Conservation (phyloP, 2,888 invertebrate genomes). For the Caenorhabditis sp. region DNA sequence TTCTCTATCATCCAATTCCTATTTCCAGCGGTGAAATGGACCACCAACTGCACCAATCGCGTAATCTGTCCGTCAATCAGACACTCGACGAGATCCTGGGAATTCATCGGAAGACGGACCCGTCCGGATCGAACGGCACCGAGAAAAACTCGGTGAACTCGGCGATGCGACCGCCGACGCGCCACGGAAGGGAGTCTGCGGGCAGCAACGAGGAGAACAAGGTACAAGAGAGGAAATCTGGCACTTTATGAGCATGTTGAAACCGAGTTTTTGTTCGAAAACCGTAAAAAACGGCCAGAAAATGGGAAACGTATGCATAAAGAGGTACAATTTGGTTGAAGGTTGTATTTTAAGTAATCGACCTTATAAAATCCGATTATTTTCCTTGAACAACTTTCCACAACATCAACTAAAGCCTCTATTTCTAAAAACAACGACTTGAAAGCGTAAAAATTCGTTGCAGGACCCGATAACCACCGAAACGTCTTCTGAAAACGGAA, state of each 20-base stretch:
- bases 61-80: constrained; percentile 51
- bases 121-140: background rate
- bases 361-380: too few relatives aligned
- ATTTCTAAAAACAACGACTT: too few relatives aligned
- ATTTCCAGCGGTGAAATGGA: constrained; percentile 18
- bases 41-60: constrained; percentile 29
- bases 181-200: constrained; percentile 60
- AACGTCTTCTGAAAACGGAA: constrained; percentile 25
- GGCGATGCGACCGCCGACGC: constrained; percentile 55
- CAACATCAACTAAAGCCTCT: too few relatives aligned
- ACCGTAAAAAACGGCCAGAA: too few relatives aligned
- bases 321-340: too few relatives aligned
- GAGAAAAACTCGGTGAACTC: constrained; percentile 17
- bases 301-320: too few relatives aligned
- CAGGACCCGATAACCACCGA: background rate
- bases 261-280: too few relatives aligned
- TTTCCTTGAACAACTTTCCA: too few relatives aligned
- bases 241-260: too few relatives aligned
- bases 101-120: background rate
- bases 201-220: constrained; percentile 61
- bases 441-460: too few relatives aligned
- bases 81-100: constrained; percentile 58
- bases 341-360: too few relatives aligned
- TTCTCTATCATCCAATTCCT: background rate
- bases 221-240: too few relatives aligned